Evolutionary conservation across 1,140 invertebrate genomes (phyloP).

Genomic region (Mya arenaria): DNA sequence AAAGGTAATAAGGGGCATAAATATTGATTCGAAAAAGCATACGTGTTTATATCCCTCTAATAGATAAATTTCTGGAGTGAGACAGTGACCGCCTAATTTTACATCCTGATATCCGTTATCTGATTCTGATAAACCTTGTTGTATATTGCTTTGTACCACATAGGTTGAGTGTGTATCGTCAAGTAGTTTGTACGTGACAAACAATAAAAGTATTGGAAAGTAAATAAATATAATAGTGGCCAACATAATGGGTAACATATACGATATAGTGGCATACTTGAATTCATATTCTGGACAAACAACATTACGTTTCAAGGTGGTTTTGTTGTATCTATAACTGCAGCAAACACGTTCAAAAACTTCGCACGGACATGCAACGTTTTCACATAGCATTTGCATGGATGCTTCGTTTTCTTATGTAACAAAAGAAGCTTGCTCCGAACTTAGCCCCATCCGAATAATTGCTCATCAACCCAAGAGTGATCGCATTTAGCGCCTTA

Average conservation of each 20-base stretch:
- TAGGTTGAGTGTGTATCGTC: too few species aligned
- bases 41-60: neutral
- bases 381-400: slow-evolving; percentile 28
- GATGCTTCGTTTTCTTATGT: slow-evolving; percentile 3
- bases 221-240: slow-evolving; percentile 26
- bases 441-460: slow-evolving; percentile 4
- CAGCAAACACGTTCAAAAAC: slow-evolving; percentile 22
- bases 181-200: too few species aligned
- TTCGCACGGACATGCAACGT: slow-evolving; percentile 37
- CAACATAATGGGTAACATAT: slow-evolving; percentile 28
- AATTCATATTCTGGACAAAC: neutral
- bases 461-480: too few species aligned
- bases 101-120: too few species aligned
- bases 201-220: slow-evolving; percentile 24
- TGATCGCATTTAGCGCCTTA: neutral
- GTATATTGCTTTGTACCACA: too few species aligned
- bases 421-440: slow-evolving; percentile 42
- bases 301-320: neutral
- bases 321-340: slow-evolving; percentile 2
- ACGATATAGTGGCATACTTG: slow-evolving; percentile 20
- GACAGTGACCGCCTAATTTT: too few species aligned
- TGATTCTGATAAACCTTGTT: too few species aligned
- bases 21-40: neutral
- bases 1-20: neutral
- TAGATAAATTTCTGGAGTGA: neutral